Evolutionary conservation across 1,140 invertebrate genomes (phyloP), one percentile per base, ranked within the genome.

Genomic region (Thaumetopoea pityocampa): DNA sequence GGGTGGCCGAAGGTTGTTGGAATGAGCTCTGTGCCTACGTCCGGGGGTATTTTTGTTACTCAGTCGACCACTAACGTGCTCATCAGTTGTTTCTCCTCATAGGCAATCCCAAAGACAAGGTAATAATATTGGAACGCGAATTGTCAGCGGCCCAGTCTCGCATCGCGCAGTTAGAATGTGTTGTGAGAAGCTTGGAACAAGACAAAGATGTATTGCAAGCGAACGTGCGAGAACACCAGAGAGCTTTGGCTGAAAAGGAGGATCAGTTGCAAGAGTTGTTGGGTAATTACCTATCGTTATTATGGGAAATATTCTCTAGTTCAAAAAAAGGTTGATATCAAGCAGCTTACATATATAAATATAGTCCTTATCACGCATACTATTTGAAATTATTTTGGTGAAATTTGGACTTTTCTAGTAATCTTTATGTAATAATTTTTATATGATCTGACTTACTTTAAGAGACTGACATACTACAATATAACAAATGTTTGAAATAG

Each of bases 121-220:
- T 77, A 14, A 43, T 69, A 12, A 70, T 72, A 8, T 34, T 80
- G 4, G 79, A 83, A 38, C 63, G 73, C 0, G 76, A 78, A 48
- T 45, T 80, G 3, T 67, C 65, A 1, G 36, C 58, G 0, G 67
- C 76, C n/a, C 76, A 77, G 27, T 44, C 48, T 1, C 66, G 65
- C 10, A 61, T 71, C 28, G 67, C 51, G 0, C 63, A 78, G 26
- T 42, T 82, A 7, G 73, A 87, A 56, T 38, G 84, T 0, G 30
- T 77, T 0, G 85, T 86, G 2, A 42, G 78, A 0, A 78, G 60
- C 22, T 49, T 79, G 18, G 63, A 78, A 30, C 30, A 32, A n/a
- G 70, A 74, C n/a, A 69, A 68, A 9, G 64, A 60, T 1, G 36
- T 71, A 9, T 86, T 89, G 19, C 54, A 89, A 6, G 73, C 86